Evolutionary conservation across 35 echinoderm and acorn worm genomes (phyloP), one percentile per base, ranked within the genome.

Genomic region (Diadema setosum): DNA sequence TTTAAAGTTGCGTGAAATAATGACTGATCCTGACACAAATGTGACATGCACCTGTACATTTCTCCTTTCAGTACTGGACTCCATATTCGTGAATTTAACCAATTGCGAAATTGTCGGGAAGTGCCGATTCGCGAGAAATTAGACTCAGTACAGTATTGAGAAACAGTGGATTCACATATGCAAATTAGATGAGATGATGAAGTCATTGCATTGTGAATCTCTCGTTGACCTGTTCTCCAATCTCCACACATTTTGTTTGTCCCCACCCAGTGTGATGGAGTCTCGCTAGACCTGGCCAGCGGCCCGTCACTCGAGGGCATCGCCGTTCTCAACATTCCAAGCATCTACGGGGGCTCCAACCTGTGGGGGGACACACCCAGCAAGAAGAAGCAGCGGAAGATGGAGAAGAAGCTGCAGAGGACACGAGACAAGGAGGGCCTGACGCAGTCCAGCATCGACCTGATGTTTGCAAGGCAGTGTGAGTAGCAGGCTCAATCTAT

Each of bases 301-400:
- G 96, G 96, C 5, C 89, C 96, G 15, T 87, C 96, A 26, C 55
- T 99, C 39, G 92, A 99, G 69, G 92, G 96, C 36, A 95, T 99
- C 44, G 93, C 96, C 5, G 81, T 99, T 17, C 83, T 99, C 5
- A 99, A 99, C 87, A 99, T 99, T 82, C 96, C 96, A 32, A 99
- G 96, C 41, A 99, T 94, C 74, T 94, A 99, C 50, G 96, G 96
- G 2, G 96, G 96, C 0, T 94, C 96, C 46, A 99, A 99, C 75
- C 93, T 99, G 11, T 99, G 96, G 96, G 96, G 96, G 1, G 96
- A 99, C 26, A 92, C 89, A 8, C 96, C 96, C 6, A 94, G 92
- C 20, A 90, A 89, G 65, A 94, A 97, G 82, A 97, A 97, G 65
- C 87, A 92, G 45, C 81, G 88, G 26, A 89, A 86, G 45, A 78